Evolutionary conservation across 2,113 vertebrate species (phyloP).

Genomic region (Mesocricetus auratus): DNA sequence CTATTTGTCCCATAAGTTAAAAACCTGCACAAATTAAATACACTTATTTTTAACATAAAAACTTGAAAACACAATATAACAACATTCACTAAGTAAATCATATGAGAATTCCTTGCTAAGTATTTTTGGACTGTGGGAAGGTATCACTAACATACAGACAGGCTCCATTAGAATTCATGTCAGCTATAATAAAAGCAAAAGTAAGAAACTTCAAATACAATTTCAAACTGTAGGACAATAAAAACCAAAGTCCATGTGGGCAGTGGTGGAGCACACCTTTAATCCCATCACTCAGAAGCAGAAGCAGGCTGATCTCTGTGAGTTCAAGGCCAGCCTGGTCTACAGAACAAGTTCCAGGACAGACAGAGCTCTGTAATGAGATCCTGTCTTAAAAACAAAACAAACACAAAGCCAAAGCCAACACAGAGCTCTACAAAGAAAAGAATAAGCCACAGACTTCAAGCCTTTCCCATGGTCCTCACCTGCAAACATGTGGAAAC

Average conservation of each 20-base stretch:
- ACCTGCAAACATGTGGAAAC: neutral
- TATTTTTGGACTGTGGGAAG: conserved; percentile 49
- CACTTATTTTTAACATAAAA: conserved; percentile 41
- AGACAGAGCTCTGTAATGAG: neutral
- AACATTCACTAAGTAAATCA: conserved; percentile 39
- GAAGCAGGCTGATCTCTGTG: neutral
- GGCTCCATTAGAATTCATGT: conserved; percentile 50
- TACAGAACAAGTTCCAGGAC: neutral
- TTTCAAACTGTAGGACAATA: conserved; percentile 59
- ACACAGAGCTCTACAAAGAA: conserved; percentile 24
- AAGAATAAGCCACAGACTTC: neutral
- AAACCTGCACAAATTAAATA: conserved; percentile 62
- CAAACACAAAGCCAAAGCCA: neutral
- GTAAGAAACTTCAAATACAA: conserved; percentile 53
- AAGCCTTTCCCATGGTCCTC: neutral
- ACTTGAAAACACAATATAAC: conserved; percentile 62
- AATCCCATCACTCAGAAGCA: neutral
- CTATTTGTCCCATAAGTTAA: conserved; percentile 49
- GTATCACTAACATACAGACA: conserved; percentile 52
- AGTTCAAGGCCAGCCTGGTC: neutral
- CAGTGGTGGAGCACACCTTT: neutral
- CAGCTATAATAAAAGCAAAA: conserved; percentile 47
- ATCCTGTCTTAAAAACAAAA: neutral
- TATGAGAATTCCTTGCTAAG: conserved; percentile 34
- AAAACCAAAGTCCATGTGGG: neutral